phyloP scores from a whole-genome alignment of 2,797 vertebrate species.

The Brotogeris chrysoptera region DNA sequence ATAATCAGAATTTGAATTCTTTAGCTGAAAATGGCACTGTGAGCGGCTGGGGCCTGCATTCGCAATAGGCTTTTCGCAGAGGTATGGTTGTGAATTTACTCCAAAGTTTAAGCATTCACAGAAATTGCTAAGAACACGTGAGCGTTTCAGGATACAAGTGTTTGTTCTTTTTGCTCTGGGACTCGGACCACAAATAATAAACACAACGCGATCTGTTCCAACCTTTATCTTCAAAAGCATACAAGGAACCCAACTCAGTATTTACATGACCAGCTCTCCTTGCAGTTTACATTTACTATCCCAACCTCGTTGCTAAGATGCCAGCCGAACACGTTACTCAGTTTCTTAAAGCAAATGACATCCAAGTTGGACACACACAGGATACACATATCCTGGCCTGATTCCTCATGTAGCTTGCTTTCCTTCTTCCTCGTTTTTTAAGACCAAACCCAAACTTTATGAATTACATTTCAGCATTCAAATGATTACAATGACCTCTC shows the following conservation, averaged over 20 bases:
- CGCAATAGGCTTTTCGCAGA: neutral
- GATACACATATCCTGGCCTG: neutral
- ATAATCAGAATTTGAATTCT: neutral
- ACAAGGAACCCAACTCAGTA: conserved; percentile 13
- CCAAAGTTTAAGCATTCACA: neutral
- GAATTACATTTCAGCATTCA: neutral
- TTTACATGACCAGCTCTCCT: neutral
- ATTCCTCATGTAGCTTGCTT: neutral
- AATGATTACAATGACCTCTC: neutral
- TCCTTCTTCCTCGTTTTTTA: neutral
- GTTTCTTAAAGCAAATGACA: conserved; percentile 15
- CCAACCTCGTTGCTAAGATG: neutral
- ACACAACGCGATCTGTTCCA: conserved; percentile 28
- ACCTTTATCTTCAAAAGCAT: conserved; percentile 38
- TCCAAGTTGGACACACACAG: neutral
- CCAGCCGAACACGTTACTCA: neutral
- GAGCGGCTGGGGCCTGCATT: neutral
- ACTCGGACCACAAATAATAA: conserved; percentile 16
- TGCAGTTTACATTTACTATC: conserved; percentile 7
- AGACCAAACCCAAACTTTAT: neutral
- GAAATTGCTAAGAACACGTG: neutral
- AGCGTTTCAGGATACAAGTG: neutral
- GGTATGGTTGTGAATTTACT: neutral
- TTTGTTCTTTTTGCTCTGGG: neutral
- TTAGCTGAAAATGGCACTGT: neutral